Percentiles rank a stretch among this genome's conserved stretches.
phyloP scores from a whole-genome alignment of 1,140 invertebrate genomes.

The Polypedilum pembai region DNA sequence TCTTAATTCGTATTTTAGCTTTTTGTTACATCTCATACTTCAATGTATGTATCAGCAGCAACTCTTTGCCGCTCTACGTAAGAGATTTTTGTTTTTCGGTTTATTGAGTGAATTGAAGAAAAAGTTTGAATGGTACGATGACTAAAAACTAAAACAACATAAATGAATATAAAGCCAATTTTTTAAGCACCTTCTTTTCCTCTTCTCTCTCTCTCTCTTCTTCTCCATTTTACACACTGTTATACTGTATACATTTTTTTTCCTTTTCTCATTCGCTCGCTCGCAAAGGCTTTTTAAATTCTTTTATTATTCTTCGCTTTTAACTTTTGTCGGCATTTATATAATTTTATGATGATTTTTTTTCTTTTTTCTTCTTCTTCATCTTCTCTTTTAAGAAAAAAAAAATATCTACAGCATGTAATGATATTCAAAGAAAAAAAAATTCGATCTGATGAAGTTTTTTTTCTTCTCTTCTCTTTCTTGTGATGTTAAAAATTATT shows the following conservation, averaged over 20 bases:
- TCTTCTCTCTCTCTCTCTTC: neutral
- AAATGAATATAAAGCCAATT: conserved; percentile 19
- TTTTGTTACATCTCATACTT: neutral
- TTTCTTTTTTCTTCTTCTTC: neutral
- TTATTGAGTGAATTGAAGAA: neutral
- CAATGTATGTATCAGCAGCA: too few relatives aligned
- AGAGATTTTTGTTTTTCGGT: neutral
- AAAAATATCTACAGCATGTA: too few relatives aligned
- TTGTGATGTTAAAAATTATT: too few relatives aligned
- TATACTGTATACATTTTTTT: neutral
- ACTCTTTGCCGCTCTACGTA: too few relatives aligned
- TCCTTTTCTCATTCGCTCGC: neutral
- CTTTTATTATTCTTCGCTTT: conserved; percentile 3
- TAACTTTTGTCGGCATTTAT: conserved; percentile 25
- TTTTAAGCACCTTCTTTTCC: conserved; percentile 15
- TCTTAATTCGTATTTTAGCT: neutral
- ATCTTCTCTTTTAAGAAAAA: too few relatives aligned
- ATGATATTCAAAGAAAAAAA: too few relatives aligned
- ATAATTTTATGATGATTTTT: conserved; percentile 2
- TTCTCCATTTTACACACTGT: neutral
- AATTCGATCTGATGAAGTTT: too few relatives aligned
- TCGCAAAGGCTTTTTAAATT: neutral
- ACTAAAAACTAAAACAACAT: conserved; percentile 6
- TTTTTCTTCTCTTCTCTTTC: too few relatives aligned
- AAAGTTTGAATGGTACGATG: neutral